phyloP scores from a whole-genome alignment of 2,888 invertebrate species.

The Protonemura montana region DNA sequence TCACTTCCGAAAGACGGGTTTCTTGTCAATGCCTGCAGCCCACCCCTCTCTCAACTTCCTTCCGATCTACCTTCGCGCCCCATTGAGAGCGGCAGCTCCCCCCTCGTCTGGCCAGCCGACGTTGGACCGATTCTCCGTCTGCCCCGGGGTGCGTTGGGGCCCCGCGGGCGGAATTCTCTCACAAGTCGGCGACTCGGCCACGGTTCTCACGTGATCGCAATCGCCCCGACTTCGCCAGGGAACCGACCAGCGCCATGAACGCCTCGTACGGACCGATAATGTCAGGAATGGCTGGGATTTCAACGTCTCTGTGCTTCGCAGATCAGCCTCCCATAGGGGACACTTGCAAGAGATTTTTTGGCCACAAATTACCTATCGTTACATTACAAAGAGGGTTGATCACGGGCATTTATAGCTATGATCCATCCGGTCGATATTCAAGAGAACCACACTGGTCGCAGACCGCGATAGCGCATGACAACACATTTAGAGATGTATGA shows the following conservation, averaged over 20 bases:
- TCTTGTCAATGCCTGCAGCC: not conserved
- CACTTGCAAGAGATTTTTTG: too few relatives aligned
- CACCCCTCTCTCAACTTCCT: conserved; percentile 22
- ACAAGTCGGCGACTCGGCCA: not conserved
- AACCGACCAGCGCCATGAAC: not conserved
- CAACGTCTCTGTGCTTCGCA: too few relatives aligned
- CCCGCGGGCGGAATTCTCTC: not conserved
- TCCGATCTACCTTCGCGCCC: conserved; percentile 16
- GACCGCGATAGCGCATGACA: too few relatives aligned
- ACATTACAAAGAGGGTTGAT: too few relatives aligned
- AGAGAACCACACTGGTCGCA: too few relatives aligned
- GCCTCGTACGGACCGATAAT: too few relatives aligned
- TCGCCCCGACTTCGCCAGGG: not conserved
- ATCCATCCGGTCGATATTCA: too few relatives aligned
- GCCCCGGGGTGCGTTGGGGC: not conserved
- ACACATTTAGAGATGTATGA: too few relatives aligned
- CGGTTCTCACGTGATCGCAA: not conserved
- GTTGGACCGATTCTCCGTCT: not conserved
- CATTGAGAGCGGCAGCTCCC: not conserved
- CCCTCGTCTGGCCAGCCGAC: not conserved
- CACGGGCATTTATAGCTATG: too few relatives aligned
- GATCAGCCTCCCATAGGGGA: too few relatives aligned
- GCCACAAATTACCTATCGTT: too few relatives aligned
- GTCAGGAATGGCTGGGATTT: too few relatives aligned
- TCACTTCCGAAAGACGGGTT: conserved; percentile 31